Evolutionary conservation across 1,140 invertebrate genomes (phyloP), one percentile per base, ranked within the genome.

Genomic region (Lepidurus packardi): DNA sequence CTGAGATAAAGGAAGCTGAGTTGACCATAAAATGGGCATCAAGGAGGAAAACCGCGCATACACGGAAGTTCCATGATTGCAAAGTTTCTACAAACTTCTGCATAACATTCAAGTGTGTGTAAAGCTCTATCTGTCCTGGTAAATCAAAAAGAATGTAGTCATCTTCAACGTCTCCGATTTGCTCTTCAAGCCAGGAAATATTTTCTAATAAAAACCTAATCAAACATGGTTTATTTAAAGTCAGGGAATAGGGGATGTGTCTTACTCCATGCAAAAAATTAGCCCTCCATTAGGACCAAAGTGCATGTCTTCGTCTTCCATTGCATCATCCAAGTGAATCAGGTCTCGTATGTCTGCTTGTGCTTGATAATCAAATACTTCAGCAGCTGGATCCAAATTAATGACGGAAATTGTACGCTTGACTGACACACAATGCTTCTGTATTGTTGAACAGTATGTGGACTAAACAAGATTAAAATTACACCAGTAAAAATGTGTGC

Each of bases 91-190:
- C 92, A 42, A 99, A 85, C 81, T 92, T 89, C 81, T 89, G 89
- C 84, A 99, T 96, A 13, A 96, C 91, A 74, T 93, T 91, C 83
- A 99, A 89, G 85, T 99, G 97, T 43, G 96, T 98, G 85, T 98
- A 99, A 0, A 99, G 86, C 86, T 99, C 98, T 80, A 99, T 97
- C 89, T 99, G 98, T 6, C 98, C 97, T 11, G 98, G 97, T 85
- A 97, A 98, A 87, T 99, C 98, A 85, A 99, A 98, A n/a, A 99
- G 86, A 76, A 98, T 91, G 83, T 99, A 99, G 86, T 99, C 97
- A 2, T 90, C 88, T 77, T 93, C 91, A 42, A 85, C 84, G 13
- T 89, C 88, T 13, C 90, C 91, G 13, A 98, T 84, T 83, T 94
- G 90, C 75, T 96, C 93, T 82, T 93, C 89, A 8, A 99, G 84